Evolutionary conservation across 2,797 vertebrate species (phyloP), one percentile per base, ranked within the genome.

Genomic region (Chrosomus eos): DNA sequence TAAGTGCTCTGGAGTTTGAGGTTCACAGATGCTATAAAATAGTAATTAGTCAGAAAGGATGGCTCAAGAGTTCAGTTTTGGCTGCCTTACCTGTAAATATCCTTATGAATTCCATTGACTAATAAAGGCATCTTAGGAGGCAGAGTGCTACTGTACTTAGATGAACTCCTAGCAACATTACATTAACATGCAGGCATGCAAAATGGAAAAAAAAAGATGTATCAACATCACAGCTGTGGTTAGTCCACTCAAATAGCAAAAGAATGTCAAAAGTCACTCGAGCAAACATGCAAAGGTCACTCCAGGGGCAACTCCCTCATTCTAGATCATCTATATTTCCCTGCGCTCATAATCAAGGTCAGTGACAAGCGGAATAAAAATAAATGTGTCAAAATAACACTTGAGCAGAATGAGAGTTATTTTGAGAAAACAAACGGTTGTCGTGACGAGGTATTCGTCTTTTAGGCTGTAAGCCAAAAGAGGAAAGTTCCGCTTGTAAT

Each of bases 81-180:
- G 9, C 70, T 26, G 19, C 93, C 96, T 97, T 96, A 97, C 96
- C 96, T 96, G 94, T 93, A 95, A 28, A 93, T 88, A 83, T 93
- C 91, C 92, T 95, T 96, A 91, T 92, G 92, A 93, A 92, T 93
- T 91, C 93, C 89, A 90, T 93, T 97, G 92, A 95, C 95, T 95
- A 98, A 94, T 88, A 97, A 95, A 89, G 95, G 95, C 96, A 97
- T 97, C 96, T 94, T 96, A 92, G 95, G 96, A 70, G 96, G 96
- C 88, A 97, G 94, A 88, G 93, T 95, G 93, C 95, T 95, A 96
- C 88, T 95, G 90, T 94, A 93, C 90, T 94, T 96, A 95, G 94
- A 82, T 92, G 94, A 93, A 89, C 92, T 94, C 94, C 96, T 96
- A 93, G 90, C 51, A 77, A 78, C 7, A 33, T 55, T 67, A 73